Percentiles rank a stretch among this genome's conserved stretches.
phyloP scores from a whole-genome alignment of 2,888 invertebrate genomes.

The Diarsia dahlii region DNA sequence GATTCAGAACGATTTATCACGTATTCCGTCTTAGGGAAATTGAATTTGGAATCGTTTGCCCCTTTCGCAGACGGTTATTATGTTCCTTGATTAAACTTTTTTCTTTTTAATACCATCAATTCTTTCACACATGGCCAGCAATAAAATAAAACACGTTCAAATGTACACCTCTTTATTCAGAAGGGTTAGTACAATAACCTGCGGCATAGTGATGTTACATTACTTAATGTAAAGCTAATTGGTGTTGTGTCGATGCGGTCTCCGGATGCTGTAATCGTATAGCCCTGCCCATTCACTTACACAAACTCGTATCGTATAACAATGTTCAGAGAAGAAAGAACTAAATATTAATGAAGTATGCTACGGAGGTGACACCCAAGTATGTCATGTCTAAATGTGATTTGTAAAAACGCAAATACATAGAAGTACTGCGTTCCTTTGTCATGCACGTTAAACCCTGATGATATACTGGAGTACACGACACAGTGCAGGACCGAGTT shows the following conservation, averaged over 20 bases:
- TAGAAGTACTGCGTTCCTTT: neutral
- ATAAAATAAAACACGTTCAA: conserved; percentile 25
- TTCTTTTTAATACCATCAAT: conserved; percentile 69
- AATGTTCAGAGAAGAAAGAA: conserved; percentile 66
- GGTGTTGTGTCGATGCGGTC: conserved; percentile 66
- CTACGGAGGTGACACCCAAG: conserved; percentile 35
- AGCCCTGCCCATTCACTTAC: conserved; percentile 73
- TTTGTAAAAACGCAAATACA: conserved; percentile 3
- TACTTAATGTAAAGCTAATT: conserved; percentile 57
- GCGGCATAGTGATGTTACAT: conserved; percentile 45
- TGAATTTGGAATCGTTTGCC: conserved; percentile 84
- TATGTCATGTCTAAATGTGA: conserved; percentile 13
- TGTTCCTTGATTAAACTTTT: conserved; percentile 82
- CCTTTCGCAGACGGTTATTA: conserved; percentile 77
- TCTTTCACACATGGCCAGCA: conserved; percentile 48
- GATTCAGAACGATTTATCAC: conserved; percentile 88
- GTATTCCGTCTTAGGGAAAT: conserved; percentile 86
- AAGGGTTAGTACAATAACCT: conserved; percentile 38
- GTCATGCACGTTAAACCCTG: neutral
- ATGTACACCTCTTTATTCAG: conserved; percentile 16
- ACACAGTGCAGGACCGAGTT: neutral
- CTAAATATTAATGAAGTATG: conserved; percentile 52
- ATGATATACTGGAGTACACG: neutral
- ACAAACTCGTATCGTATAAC: conserved; percentile 69
- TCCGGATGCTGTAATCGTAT: conserved; percentile 80